Base-by-base conservation (phyloP, 2,113 vertebrate species). In the Butastur rufipennis region DNA sequence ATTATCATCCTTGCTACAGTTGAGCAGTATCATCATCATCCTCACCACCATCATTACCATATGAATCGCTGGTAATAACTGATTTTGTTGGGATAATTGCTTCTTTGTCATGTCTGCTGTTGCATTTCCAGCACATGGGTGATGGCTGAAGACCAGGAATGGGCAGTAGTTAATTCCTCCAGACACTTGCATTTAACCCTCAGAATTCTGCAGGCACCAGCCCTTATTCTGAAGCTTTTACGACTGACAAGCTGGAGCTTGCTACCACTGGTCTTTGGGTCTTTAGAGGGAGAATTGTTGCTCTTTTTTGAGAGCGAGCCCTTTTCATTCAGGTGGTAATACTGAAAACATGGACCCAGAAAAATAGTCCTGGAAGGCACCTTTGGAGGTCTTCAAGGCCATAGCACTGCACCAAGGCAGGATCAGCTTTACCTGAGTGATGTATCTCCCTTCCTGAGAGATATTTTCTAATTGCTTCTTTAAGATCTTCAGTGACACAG, bases 11-110 rank as follows among this genome's bases (percentile, higher is more conserved):
- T 97, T 42, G 25, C 74, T 92, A 84, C 42, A 65, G 74, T 94
- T 92, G 40, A 96, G 90, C 86, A 85, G 86, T 87, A 94, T 79
- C 96, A 97, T 97, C 97, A 94, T 91, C 97, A 92, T 96, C 96
- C 90, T 97, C 92, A 95, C 70, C 32, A 59, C 71, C 40, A 71
- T 97, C 95, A 97, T 97, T 97, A 97, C 71, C 97, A 97, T 97
- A 97, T 97, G 97, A 97, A 97, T 97, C 4, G 26, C 77, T 74
- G 61, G 81, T 97, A 97, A 97, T 97, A 97, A 97, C 90, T 90
- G 87, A 97, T 96, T 97, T 97, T 95, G 92, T 94, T 95, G 91
- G 81, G 74, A 77, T 96, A 96, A 97, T 97, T 95, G 86, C 86
- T 96, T 88, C 93, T 96, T 96, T 96, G 81, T 97, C 91, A 96